A percentile compares a stretch with the other conserved stretches of the same genome.
Conservation (phyloP, 2,888 invertebrate genomes). For the Polyommatus icarus region DNA sequence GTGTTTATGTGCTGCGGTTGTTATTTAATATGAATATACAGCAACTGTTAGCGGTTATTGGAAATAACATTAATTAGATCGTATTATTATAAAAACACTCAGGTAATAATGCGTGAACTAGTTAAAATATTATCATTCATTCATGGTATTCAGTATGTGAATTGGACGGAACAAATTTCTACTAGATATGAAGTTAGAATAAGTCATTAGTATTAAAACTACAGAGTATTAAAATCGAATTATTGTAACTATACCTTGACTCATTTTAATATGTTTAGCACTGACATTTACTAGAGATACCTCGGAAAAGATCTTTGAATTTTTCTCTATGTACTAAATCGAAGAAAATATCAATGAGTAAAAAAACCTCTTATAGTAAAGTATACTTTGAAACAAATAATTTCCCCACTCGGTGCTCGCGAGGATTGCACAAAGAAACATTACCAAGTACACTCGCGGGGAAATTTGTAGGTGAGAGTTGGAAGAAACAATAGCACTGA, state of each 20-base stretch:
- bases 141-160: not conserved
- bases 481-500: conserved; percentile 59
- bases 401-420: conserved; percentile 14
- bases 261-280: too few relatives aligned
- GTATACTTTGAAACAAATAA: conserved; percentile 19
- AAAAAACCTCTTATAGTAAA: not conserved
- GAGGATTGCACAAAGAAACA: conserved; percentile 60
- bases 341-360: not conserved
- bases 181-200: too few relatives aligned
- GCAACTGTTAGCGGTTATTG: not conserved
- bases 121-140: not conserved
- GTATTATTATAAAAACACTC: not conserved
- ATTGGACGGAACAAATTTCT: too few relatives aligned
- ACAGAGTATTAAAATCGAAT: too few relatives aligned
- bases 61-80: conserved; percentile 22
- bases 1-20: conserved; percentile 6
- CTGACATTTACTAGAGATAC: not conserved
- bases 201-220: too few relatives aligned
- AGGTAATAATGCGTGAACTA: not conserved
- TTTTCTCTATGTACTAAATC: not conserved
- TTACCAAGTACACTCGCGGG: conserved; percentile 51
- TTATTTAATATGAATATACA: conserved; percentile 15
- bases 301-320: too few relatives aligned
- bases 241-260: too few relatives aligned
- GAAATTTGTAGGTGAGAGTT: conserved; percentile 54